Evolutionary conservation across 2,797 vertebrate genomes (phyloP).

Genomic region (Lepus townsendii): DNA sequence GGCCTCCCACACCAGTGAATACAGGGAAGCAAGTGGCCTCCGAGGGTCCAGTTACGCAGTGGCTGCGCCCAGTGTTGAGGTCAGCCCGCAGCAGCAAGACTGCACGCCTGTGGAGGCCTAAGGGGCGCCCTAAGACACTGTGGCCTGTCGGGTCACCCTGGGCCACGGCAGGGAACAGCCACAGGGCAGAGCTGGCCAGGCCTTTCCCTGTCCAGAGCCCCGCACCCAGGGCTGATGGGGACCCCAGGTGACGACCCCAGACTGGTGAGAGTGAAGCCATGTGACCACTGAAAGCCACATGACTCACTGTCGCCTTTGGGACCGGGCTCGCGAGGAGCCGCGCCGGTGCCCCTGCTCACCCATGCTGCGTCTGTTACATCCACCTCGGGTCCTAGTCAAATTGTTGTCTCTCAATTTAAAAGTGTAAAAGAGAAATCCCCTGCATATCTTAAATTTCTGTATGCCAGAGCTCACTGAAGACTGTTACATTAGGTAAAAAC

Average conservation of each 20-base stretch:
- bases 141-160: not conserved
- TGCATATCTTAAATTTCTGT: constrained; percentile 86
- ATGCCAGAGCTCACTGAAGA: constrained; percentile 85
- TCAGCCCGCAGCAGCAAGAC: constrained; percentile 72
- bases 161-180: not conserved
- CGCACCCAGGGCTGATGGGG: too few species aligned
- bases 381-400: constrained; percentile 77
- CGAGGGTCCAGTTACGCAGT: constrained; percentile 75
- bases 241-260: not conserved
- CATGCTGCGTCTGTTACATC: constrained; percentile 80
- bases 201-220: not conserved
- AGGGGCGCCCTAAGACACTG: not conserved
- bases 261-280: not conserved
- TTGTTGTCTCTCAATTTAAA: constrained; percentile 77
- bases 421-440: constrained; percentile 81
- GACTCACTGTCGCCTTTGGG: constrained; percentile 73
- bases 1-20: constrained; percentile 1
- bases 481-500: constrained; percentile 81
- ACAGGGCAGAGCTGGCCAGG: not conserved
- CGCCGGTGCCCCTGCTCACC: too few species aligned
- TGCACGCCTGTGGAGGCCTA: constrained; percentile 75
- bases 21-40: constrained; percentile 66
- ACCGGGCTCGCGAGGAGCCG: constrained; percentile 67
- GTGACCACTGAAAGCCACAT: constrained; percentile 26
- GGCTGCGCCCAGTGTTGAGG: constrained; percentile 77